Evolutionary conservation across 2,888 invertebrate species (phyloP).

Genomic region (Chymomyza amoena): DNA sequence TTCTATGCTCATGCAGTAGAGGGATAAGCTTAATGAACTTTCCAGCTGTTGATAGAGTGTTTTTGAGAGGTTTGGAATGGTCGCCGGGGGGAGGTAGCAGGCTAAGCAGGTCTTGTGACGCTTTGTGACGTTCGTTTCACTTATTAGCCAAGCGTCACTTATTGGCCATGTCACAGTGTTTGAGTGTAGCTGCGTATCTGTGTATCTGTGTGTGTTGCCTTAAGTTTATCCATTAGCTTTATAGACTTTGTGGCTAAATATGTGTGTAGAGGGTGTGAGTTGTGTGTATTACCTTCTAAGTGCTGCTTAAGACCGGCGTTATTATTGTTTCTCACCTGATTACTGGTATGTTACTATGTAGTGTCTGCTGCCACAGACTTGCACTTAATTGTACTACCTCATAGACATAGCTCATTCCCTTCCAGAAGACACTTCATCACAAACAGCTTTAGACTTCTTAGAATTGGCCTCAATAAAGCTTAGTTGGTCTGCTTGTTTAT

Average conservation of each 20-base stretch:
- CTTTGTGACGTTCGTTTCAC: neutral
- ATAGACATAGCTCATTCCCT: too few species aligned
- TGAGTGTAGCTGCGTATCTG: too few species aligned
- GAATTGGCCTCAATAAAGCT: conserved; percentile 27
- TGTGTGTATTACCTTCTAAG: neutral
- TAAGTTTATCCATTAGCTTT: conserved; percentile 2
- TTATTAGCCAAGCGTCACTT: neutral
- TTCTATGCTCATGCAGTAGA: too few species aligned
- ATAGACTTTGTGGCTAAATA: neutral
- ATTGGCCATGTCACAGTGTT: neutral
- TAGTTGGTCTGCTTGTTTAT: conserved; percentile 20
- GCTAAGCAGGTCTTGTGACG: neutral
- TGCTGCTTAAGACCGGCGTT: neutral
- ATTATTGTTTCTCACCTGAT: conserved; percentile 1
- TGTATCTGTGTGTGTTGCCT: neutral
- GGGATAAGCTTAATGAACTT: conserved; percentile 60
- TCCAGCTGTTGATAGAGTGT: conserved; percentile 9
- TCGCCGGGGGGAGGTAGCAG: neutral
- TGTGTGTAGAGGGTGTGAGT: too few species aligned
- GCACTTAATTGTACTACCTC: conserved; percentile 2
- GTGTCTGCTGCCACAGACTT: neutral
- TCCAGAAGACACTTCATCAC: neutral
- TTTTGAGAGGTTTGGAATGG: neutral
- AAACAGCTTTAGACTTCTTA: neutral
- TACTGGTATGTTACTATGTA: too few species aligned